Evolutionary conservation across 2,113 vertebrate species (phyloP).

Genomic region (Hirundichthys speculiger): DNA sequence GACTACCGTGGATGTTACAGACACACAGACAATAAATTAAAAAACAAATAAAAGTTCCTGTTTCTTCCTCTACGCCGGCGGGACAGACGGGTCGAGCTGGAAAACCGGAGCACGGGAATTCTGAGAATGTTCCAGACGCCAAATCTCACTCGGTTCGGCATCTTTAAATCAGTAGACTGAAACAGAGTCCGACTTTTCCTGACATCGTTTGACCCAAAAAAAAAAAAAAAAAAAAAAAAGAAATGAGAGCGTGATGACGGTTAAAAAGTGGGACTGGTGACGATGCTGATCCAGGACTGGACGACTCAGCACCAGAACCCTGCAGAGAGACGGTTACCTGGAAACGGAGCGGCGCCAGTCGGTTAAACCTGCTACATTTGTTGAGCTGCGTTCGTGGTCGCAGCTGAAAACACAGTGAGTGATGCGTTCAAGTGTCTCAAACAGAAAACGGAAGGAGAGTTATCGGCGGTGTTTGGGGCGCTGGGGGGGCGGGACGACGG

Average conservation of each 20-base stretch:
- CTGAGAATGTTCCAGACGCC: background rate
- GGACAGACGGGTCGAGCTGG: background rate
- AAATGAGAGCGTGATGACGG: too few relatives aligned
- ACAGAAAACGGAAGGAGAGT: background rate
- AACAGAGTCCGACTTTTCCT: background rate
- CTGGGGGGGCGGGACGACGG: background rate
- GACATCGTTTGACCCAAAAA: background rate
- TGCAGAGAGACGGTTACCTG: background rate
- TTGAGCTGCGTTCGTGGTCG: constrained; percentile 29
- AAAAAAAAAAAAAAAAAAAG: too few relatives aligned
- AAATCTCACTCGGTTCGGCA: background rate
- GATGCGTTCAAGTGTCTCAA: constrained; percentile 26
- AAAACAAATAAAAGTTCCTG: too few relatives aligned
- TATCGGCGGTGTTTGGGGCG: constrained; percentile 30
- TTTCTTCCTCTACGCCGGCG: too few relatives aligned
- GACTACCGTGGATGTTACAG: background rate
- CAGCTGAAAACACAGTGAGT: constrained; percentile 47
- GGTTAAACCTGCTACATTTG: constrained; percentile 66
- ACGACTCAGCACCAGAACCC: background rate
- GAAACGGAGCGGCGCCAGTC: background rate
- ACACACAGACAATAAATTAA: too few relatives aligned
- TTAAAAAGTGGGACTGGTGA: background rate
- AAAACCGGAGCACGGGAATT: background rate
- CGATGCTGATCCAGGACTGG: background rate
- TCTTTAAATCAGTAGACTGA: background rate